Evolutionary conservation across 2,113 vertebrate genomes (phyloP).

Genomic region (Leptocoma aspasia): DNA sequence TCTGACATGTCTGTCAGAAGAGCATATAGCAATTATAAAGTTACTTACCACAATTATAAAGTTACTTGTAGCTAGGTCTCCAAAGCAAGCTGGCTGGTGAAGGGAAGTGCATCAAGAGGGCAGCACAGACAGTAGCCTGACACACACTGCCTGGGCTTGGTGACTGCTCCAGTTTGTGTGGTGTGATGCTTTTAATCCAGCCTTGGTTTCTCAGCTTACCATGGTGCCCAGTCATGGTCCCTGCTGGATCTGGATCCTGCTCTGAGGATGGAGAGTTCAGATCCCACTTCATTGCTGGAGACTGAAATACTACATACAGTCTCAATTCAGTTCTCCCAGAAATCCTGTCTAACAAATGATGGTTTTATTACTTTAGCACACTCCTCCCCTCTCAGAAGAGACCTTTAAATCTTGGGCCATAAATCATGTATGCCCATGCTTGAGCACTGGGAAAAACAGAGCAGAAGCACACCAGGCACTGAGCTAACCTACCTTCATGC

Average conservation of each 20-base stretch:
- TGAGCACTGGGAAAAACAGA: background rate
- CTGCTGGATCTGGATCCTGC: background rate
- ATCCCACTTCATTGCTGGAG: rapidly evolving
- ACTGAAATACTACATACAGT: background rate
- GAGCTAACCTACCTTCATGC: background rate
- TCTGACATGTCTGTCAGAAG: background rate
- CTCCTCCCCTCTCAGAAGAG: background rate
- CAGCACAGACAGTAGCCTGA: background rate
- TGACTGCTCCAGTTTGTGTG: background rate
- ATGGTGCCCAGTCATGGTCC: rapidly evolving
- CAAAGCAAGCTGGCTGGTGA: background rate
- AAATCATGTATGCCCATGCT: background rate
- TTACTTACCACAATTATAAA: too few species aligned
- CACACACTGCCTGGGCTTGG: background rate
- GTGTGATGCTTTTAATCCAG: background rate
- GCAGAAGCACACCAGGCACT: background rate
- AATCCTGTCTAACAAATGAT: background rate
- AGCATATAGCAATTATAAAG: too few species aligned
- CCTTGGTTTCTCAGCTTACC: background rate
- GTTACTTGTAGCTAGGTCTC: background rate
- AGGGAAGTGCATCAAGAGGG: background rate
- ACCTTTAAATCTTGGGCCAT: background rate
- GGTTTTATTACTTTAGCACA: background rate
- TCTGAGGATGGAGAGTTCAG: background rate
- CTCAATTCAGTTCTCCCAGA: background rate